Base-by-base conservation (phyloP, 1,140 invertebrate genomes). In the Elysia chlorotica region DNA sequence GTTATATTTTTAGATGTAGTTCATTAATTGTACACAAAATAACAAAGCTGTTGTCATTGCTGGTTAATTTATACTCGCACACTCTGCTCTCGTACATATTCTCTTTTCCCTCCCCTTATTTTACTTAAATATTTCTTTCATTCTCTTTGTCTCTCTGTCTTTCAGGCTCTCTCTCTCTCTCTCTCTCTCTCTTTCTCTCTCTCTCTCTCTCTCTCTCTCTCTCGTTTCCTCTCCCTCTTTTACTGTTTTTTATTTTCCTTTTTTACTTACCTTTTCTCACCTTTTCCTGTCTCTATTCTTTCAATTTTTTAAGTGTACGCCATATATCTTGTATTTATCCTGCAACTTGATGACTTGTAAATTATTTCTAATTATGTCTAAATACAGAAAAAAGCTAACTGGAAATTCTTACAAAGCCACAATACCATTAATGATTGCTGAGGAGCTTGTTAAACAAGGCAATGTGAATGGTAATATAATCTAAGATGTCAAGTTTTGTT, bases 121-220 rank as follows among this genome's bases (percentile, higher is more conserved):
- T 31, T 48, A 19, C 31, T 37, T 66, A 3, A 21, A n/a, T 66
- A 3, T 38, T 6, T 48, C 14, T 38, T n/a, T 48, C 31, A 38
- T 10, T 48, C 10, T 48, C 31, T 66, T 14, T 48, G 2, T 66
- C 65, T 48, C 23, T 66, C 65, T 66, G 10, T 19, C 10, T 48
- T 37, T 48, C 37, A 21, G 23, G 37, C 65, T 48, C 37, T 66
- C 65, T 41, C 25, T 48, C 65, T 41, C 23, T 19, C 10, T 66
- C 33, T 48, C 37, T 48, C 33, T 66, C 37, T 48, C 37, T 48
- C 65, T 48, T 31, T 66, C 65, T 66, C 36, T 48, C 37, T 48
- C 36, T 66, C 33, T 66, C 37, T 48, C 37, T 48, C 65, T 25
- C 33, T 65, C 25, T 59, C 57, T 59, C 25, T 28, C 57, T 59